Evolutionary conservation across 2,888 invertebrate species (phyloP), one percentile per base, ranked within the genome.

Genomic region (Latrodectus hesperus): DNA sequence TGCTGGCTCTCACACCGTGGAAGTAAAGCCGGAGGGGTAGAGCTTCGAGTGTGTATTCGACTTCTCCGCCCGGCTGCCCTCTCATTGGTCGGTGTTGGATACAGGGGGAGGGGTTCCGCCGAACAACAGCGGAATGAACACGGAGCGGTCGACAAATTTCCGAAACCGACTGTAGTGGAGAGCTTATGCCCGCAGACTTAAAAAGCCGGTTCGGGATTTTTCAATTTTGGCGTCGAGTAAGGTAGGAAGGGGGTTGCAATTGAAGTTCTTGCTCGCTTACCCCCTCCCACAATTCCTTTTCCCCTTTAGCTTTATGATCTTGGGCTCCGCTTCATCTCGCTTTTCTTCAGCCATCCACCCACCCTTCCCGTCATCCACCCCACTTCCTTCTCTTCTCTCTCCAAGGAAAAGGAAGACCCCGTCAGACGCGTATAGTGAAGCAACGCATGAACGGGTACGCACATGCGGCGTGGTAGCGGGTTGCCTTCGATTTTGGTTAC

Each of bases 201-300:
- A 81, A 79, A 83, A 83, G 88, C 78, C 78, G 83, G 88, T 88
- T 60, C 74, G 68, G 88, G 82, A 88, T 88, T 88, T 87, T 81
- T 87, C 86, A 81, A 87, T 87, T 87, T 87, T 70, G 80, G 52
- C 67, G 38, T 38, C 38, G 38, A 38, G 38, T 38, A 38, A 17
- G 67, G 67, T 17, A 38, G 38, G 53, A 38, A 64, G 64, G 75
- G 60, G 38, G 22, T 16, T 16, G 60, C 60, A 38, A 38, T 38
- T 6, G 38, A 38, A 60, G 60, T 60, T 60, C 26, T 38, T 17
- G 52, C 64, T 67, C 51, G 17, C 9, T 16, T 65, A 51, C 55
- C 72, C 52, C 68, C 38, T 55, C n/a, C 68, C 10, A 17, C 49
- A 17, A 38, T 49, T 53, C n/a, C 68, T 16, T 53, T 65, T 67